A percentile compares a stretch with the other conserved stretches of the same genome.
Conservation (phyloP, 1,140 invertebrate genomes). For the Drosophila ironensis region DNA sequence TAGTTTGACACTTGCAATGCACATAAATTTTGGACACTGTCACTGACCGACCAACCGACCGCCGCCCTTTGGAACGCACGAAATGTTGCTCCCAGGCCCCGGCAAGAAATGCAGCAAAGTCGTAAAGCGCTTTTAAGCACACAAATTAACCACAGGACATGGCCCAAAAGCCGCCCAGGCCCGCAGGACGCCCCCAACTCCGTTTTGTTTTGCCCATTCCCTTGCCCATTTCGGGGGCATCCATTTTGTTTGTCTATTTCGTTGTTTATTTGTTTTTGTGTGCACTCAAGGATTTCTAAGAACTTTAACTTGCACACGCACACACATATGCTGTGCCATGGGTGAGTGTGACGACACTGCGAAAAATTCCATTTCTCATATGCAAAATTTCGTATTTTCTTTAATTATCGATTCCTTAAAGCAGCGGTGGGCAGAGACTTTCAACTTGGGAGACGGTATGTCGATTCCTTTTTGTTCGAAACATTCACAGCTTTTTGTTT, state of each 20-base stretch:
- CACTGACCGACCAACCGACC: slow-evolving; percentile 43
- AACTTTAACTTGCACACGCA: slow-evolving; percentile 68
- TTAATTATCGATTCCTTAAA: too few species aligned
- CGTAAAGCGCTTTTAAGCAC: slow-evolving; percentile 80
- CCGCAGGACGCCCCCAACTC: neutral
- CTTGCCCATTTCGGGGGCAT: slow-evolving; percentile 6
- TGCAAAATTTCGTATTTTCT: too few species aligned
- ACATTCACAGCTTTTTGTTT: too few species aligned
- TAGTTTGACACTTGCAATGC: slow-evolving; percentile 79
- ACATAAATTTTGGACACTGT: slow-evolving; percentile 66
- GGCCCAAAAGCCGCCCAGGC: slow-evolving; percentile 45
- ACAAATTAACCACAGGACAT: slow-evolving; percentile 80
- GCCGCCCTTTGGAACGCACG: slow-evolving; percentile 2
- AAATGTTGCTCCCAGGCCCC: neutral
- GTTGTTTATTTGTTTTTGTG: slow-evolving; percentile 81
- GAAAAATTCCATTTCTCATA: too few species aligned
- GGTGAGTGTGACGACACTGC: neutral
- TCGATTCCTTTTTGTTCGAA: too few species aligned
- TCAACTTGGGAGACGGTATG: too few species aligned
- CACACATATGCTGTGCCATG: slow-evolving; percentile 16
- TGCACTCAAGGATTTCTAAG: slow-evolving; percentile 80
- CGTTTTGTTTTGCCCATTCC: neutral
- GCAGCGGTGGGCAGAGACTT: too few species aligned
- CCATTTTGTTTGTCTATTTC: slow-evolving; percentile 77
- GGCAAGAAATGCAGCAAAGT: slow-evolving; percentile 45